Percentiles rank a stretch among this genome's conserved stretches.
These are phyloP conservation scores for Brachyopa scutellaris DNA, from an alignment of 2,888 invertebrate genomes.

Conservation along the genomic window DNA sequence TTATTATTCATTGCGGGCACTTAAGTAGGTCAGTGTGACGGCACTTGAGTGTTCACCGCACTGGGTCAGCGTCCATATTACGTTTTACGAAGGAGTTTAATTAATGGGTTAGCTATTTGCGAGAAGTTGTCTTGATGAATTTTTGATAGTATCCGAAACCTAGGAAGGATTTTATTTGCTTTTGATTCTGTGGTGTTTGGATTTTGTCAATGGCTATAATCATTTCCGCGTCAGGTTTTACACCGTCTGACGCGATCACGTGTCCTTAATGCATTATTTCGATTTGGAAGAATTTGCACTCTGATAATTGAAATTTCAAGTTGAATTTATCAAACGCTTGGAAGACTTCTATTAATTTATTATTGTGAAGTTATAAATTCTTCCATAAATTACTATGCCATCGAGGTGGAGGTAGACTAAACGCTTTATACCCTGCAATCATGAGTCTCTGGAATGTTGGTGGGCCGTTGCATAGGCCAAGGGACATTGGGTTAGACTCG, in stretches of 20 bases:
- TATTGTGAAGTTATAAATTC: neutral
- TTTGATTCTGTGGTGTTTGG: neutral
- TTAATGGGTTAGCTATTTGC: neutral
- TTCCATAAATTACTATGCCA: conserved; percentile 75
- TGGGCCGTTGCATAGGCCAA: conserved; percentile 74
- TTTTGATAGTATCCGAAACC: neutral
- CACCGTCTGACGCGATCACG: neutral
- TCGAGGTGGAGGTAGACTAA: conserved; percentile 74
- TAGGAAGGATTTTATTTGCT: neutral
- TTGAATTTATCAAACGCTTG: conserved; percentile 52
- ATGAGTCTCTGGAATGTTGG: conserved; percentile 76
- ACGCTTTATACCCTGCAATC: conserved; percentile 61
- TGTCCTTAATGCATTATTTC: conserved; percentile 74
- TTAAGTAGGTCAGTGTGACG: too few relatives aligned
- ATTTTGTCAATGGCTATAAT: neutral
- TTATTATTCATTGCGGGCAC: too few relatives aligned
- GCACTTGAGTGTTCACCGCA: too few relatives aligned
- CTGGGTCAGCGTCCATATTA: too few relatives aligned
- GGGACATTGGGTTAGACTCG: conserved; percentile 73
- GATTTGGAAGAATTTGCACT: conserved; percentile 64
- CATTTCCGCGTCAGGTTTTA: neutral
- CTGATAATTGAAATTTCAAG: conserved; percentile 73
- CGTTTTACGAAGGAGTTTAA: conserved; percentile 14
- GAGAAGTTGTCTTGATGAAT: conserved; percentile 20
- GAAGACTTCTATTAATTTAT: conserved; percentile 35